A percentile compares a stretch with the other conserved stretches of the same genome.
These are phyloP conservation scores for Astropecten irregularis DNA, from an alignment of 53 echinoderm and acorn worm genomes.

Conservation along the genomic window DNA sequence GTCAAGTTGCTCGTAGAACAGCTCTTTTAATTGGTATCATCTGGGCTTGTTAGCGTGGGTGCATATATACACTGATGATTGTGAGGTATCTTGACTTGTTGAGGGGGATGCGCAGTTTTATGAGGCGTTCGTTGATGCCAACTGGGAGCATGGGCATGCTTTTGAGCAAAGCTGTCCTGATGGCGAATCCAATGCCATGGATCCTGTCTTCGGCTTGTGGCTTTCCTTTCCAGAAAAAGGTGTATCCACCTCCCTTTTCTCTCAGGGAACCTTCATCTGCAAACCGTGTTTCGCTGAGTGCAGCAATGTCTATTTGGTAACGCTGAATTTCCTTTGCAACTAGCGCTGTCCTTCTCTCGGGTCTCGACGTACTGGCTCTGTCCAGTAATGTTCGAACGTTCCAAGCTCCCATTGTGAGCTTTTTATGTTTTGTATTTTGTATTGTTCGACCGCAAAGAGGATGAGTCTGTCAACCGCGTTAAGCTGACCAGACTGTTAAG, in stretches of 20 bases:
- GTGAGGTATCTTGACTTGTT: too few species aligned
- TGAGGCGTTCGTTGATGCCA: too few species aligned
- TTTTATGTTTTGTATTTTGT: background rate
- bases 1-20: too few species aligned
- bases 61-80: too few species aligned
- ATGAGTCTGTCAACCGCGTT: slow-evolving; percentile 26
- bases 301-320: background rate
- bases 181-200: slow-evolving; percentile 47
- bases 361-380: background rate
- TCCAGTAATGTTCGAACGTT: slow-evolving; percentile 20
- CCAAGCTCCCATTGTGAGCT: background rate
- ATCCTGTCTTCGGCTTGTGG: background rate
- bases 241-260: slow-evolving; percentile 26
- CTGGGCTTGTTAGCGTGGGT: too few species aligned
- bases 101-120: too few species aligned
- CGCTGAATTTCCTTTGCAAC: background rate
- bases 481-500: slow-evolving; percentile 8
- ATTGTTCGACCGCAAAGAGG: slow-evolving; percentile 19
- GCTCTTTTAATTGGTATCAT: too few species aligned
- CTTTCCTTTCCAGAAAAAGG: slow-evolving; percentile 54
- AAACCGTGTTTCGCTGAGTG: slow-evolving; percentile 24
- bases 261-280: slow-evolving; percentile 13
- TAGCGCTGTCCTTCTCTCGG: slow-evolving; percentile 7
- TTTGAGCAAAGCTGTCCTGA: slow-evolving; percentile 8
- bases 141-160: too few species aligned